phyloP scores from a whole-genome alignment of 2,888 invertebrate species.

The Nudaria mundana region DNA sequence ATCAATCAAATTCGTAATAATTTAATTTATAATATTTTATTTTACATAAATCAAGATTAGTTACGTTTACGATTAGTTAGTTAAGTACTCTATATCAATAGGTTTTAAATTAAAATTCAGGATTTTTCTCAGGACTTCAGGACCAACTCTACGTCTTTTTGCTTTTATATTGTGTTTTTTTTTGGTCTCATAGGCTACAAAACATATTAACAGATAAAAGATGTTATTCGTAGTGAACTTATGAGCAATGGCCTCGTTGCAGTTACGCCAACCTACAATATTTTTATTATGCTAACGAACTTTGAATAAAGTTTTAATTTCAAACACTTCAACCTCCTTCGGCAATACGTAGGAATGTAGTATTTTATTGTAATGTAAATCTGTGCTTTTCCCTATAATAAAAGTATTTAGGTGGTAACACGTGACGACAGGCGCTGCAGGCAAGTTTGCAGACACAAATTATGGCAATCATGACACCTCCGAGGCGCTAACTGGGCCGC shows the following conservation, averaged over 20 bases:
- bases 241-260: too few relatives aligned
- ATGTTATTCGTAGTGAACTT: too few relatives aligned
- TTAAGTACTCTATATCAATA: too few relatives aligned
- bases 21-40: constrained; percentile 4
- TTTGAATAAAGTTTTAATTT: background rate
- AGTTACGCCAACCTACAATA: too few relatives aligned
- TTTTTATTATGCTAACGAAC: background rate
- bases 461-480: constrained; percentile 81
- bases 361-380: constrained; percentile 59
- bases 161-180: too few relatives aligned
- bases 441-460: constrained; percentile 68
- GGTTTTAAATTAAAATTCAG: too few relatives aligned
- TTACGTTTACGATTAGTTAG: background rate
- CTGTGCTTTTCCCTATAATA: constrained; percentile 57
- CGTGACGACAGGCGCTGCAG: constrained; percentile 76
- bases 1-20: constrained; percentile 21
- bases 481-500: constrained; percentile 75
- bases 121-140: too few relatives aligned
- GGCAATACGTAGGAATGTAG: constrained; percentile 40
- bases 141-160: too few relatives aligned
- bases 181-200: too few relatives aligned
- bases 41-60: constrained; percentile 14
- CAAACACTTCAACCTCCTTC: background rate
- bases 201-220: too few relatives aligned
- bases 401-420: constrained; percentile 72